phyloP scores from a whole-genome alignment of 1,140 invertebrate species.

The Maniola jurtina region DNA sequence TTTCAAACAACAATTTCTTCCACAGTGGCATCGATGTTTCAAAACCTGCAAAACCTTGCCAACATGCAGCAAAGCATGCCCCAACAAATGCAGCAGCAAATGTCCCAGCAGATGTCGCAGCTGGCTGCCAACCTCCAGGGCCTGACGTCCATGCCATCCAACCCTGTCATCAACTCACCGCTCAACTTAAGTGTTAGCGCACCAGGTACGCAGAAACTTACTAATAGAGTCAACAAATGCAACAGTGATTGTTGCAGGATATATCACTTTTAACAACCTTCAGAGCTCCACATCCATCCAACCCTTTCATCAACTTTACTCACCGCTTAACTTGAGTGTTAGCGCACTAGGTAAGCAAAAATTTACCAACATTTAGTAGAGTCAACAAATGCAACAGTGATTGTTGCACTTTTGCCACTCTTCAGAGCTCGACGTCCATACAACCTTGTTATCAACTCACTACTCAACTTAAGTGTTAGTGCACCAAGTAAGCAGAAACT shows the following conservation, averaged over 20 bases:
- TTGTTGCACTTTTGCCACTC: too few relatives aligned
- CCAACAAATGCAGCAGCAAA: constrained; percentile 72
- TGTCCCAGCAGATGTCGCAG: constrained; percentile 83
- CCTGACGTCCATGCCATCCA: constrained; percentile 81
- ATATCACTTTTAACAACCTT: constrained; percentile 84
- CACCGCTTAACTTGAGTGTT: constrained; percentile 89
- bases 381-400: constrained; percentile 36
- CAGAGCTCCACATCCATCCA: constrained; percentile 83
- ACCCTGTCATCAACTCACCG: constrained; percentile 87
- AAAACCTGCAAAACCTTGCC: constrained; percentile 88
- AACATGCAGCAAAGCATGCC: constrained; percentile 76
- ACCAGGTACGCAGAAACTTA: constrained; percentile 73
- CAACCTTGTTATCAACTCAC: constrained; percentile 86
- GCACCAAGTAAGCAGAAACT: constrained; percentile 79
- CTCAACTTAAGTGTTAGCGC: constrained; percentile 89
- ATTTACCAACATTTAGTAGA: not conserved
- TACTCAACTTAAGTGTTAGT: constrained; percentile 88
- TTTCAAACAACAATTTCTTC: constrained; percentile 9
- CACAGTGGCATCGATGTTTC: constrained; percentile 88
- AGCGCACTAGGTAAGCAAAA: constrained; percentile 81
- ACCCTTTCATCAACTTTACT: constrained; percentile 86
- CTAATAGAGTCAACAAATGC: not conserved
- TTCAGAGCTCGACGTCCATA: constrained; percentile 84
- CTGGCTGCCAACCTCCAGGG: constrained; percentile 85
- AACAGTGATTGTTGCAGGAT: constrained; percentile 79